phyloP scores from a whole-genome alignment of 2,113 vertebrate species.

The Strix uralensis region DNA sequence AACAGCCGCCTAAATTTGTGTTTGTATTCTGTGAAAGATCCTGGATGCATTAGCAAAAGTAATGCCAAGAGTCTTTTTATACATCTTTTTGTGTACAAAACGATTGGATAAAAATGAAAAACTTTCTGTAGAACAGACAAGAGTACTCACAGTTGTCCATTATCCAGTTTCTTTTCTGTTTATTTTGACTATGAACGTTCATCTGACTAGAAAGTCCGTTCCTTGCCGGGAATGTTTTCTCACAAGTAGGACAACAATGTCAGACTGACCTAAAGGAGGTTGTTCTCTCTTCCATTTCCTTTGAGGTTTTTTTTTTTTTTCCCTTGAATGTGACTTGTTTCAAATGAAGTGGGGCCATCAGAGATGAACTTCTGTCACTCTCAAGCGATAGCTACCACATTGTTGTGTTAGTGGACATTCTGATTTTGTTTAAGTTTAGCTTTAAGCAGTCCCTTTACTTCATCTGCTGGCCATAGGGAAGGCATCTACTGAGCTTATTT shows the following conservation, averaged over 20 bases:
- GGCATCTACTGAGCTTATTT: background rate
- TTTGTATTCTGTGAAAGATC: background rate
- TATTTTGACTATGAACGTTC: constrained; percentile 30
- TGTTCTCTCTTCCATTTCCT: background rate
- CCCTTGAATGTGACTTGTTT: background rate
- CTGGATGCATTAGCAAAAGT: background rate
- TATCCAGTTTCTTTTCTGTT: background rate
- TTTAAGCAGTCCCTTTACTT: background rate
- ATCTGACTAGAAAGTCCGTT: background rate
- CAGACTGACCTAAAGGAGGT: constrained; percentile 30
- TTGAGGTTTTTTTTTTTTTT: background rate
- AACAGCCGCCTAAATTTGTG: background rate
- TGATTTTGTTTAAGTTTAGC: background rate
- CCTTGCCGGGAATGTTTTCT: background rate
- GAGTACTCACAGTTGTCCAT: background rate
- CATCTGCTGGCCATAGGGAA: background rate
- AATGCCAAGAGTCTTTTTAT: background rate
- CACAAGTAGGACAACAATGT: constrained; percentile 21
- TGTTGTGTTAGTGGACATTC: background rate
- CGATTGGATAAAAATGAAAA: background rate
- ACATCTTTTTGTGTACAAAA: background rate
- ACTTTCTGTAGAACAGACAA: background rate
- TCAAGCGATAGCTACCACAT: background rate
- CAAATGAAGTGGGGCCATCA: background rate
- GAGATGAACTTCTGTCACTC: background rate